Base-by-base conservation (phyloP, 1,140 invertebrate genomes). In the Melipona quadrifasciata region DNA sequence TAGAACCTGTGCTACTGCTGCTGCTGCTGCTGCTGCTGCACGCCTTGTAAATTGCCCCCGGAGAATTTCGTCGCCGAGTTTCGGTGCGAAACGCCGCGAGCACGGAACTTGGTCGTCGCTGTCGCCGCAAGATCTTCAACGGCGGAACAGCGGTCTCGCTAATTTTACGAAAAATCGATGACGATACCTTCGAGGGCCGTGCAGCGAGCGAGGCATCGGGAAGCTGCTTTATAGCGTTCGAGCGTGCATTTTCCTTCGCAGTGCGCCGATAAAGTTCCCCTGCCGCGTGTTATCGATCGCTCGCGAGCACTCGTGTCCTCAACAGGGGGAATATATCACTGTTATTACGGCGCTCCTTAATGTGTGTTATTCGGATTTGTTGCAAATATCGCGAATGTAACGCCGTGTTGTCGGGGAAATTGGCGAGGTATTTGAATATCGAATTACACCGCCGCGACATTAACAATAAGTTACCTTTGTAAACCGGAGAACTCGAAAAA, bases 41-140 rank as follows among this genome's bases (percentile, higher is more conserved):
- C 31, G 58, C 58, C 86, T 70, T 82, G 70, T 53, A 84, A 80
- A 80, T 78, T 84, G 74, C 58, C 58, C 77, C 58, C 77, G 68
- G 47, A 80, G 82, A 84, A 84, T 73, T 73, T 78, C 81, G 74
- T 71, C 53, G 27, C n/a, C 65, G 53, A 73, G 79, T 73, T 72
- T 47, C 55, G 17, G 79, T 34, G 55, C 47, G 12, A 64, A 51
- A 51, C 31, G 55, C 24, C 34, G 67, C 55, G n/a, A 73, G 79
- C 39, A 21, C 24, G 68, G 51, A 58, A 80, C 64, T 70, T 68
- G 3, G 12, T 21, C 64, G 19, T 31, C 31, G 31, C 31, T 2
- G 31, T 24, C 64, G 55, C 39, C 58, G 53, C 57, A 11, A n/a
- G 53, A 19, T 74, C 31, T 68, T 72, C 73, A 27, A 53, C 65